Conservation (phyloP, 2,113 vertebrate species). For the Dolichallabes microphthalmus region DNA sequence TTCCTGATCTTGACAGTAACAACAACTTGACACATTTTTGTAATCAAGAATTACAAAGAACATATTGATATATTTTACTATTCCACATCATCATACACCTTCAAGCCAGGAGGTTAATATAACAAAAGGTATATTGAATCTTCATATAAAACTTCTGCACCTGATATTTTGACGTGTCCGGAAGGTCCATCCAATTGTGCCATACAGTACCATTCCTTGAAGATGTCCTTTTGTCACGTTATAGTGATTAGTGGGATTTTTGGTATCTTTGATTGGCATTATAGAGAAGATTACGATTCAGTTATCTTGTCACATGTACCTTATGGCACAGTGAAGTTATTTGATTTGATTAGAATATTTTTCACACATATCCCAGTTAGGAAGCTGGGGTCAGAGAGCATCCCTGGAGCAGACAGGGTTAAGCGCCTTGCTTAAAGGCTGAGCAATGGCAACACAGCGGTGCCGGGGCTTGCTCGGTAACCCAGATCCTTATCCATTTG, state of each 20-base stretch:
- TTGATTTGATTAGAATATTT: too few relatives aligned
- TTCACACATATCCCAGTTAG: too few relatives aligned
- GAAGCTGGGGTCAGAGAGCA: too few relatives aligned
- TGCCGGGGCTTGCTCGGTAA: too few relatives aligned
- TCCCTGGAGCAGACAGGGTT: too few relatives aligned
- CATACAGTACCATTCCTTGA: neutral
- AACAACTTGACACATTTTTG: neutral
- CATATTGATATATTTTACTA: neutral
- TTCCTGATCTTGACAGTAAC: too few relatives aligned
- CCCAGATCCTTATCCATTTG: too few relatives aligned
- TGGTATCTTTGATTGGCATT: neutral
- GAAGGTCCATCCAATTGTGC: neutral
- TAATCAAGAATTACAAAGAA: neutral
- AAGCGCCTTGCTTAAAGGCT: too few relatives aligned
- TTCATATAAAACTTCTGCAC: neutral
- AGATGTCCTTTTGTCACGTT: conserved; percentile 10
- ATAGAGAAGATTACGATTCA: neutral
- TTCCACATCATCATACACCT: neutral
- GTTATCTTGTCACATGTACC: too few relatives aligned
- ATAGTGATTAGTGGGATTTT: conserved; percentile 27
- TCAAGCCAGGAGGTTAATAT: neutral
- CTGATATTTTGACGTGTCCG: neutral
- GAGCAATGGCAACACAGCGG: too few relatives aligned
- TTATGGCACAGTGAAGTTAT: too few relatives aligned
- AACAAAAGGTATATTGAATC: too few relatives aligned